Evolutionary conservation across 2,797 vertebrate genomes (phyloP).

Genomic region (Anguilla marmorata): DNA sequence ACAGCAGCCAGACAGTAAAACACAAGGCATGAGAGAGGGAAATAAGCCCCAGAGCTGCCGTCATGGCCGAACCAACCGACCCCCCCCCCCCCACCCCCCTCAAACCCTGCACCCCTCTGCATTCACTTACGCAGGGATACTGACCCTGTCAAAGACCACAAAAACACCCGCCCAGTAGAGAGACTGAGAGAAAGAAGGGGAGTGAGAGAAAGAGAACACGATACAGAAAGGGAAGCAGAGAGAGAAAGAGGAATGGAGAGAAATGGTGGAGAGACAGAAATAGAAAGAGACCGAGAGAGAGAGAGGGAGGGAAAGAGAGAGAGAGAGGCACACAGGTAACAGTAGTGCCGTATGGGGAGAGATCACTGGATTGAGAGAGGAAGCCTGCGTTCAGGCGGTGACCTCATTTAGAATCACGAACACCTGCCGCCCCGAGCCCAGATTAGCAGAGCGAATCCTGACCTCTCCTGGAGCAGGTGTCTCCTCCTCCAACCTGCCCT

Average conservation of each 20-base stretch:
- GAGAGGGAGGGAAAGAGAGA: neutral
- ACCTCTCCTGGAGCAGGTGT: slow-evolving; percentile 13
- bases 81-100: neutral
- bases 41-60: slow-evolving; percentile 4
- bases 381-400: slow-evolving; percentile 10
- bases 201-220: neutral
- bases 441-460: slow-evolving; percentile 15
- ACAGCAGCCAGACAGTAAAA: neutral
- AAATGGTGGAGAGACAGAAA: neutral
- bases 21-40: neutral
- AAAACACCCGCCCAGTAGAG: neutral
- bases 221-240: neutral
- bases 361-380: slow-evolving; percentile 13
- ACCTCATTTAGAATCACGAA: neutral
- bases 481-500: neutral
- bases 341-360: neutral
- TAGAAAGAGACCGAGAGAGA: neutral
- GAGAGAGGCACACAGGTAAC: neutral
- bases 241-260: neutral
- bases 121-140: neutral
- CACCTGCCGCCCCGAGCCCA: slow-evolving; percentile 6
- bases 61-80: neutral
- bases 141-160: neutral
- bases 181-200: neutral
- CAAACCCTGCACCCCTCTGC: neutral